Base-by-base conservation (phyloP, 2,888 invertebrate species). In the Parnassius mnemosyne region DNA sequence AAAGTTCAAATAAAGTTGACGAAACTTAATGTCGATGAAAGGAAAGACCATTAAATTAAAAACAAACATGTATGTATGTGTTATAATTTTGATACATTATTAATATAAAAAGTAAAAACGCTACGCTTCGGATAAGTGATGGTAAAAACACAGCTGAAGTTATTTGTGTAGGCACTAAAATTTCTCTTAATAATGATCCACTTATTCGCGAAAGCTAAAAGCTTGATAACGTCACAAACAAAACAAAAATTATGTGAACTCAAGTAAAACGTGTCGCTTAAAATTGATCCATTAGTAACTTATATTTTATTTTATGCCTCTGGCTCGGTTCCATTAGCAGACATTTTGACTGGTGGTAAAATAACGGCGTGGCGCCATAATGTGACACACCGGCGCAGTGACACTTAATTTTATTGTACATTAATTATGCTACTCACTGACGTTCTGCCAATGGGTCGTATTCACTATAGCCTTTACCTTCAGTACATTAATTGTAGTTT, bases 401-500 rank as follows among this genome's bases (percentile, higher is more conserved):
- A 71, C 71, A 71, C 68, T 71, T 70, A 67, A 67, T 67, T 66
- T 67, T 69, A 71, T 71, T 69, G 65, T 67, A 53, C 56, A 61
- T 64, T 58, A 20, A 20, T 20, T 20, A 51, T 53, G 50, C 56
- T 7, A 53, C 9, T 43, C 11, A 56, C 9, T 34, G 47, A 47
- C n/a, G 9, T 43, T 47, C 25, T 51, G 5, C 9, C 47, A 60
- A 52, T 44, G 53, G 53, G 43, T 57, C 59, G 53, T 46, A 62
- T 52, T 60, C 57, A 55, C 41, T 58, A 53, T 57, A 53, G 13
- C 57, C 3, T 49, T 3, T 2, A 1, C n/a, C 34, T 44, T 13
- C 11, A 13, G 16, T 34, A 55, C 55, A 55, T 61, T 54, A 61
- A 56, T 56, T 51, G 56, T 56, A 5, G 7, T 43, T 56, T 61